These are phyloP conservation scores for Riparia riparia DNA, from an alignment of 2,113 vertebrate genomes.

Conservation along the genomic window DNA sequence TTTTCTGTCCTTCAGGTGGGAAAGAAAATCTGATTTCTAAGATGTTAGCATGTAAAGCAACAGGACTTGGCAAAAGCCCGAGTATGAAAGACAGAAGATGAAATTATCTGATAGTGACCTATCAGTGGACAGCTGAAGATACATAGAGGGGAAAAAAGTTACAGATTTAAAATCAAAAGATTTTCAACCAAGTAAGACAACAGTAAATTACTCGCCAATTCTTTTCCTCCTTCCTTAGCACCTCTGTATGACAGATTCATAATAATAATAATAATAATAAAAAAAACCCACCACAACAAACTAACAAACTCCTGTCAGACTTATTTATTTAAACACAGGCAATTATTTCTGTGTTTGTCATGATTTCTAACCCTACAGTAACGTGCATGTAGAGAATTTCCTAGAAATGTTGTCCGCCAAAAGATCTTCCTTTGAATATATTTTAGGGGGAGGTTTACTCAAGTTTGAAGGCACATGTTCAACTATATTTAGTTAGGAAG, in stretches of 20 bases:
- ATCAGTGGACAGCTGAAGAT: background rate
- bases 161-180: background rate
- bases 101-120: background rate
- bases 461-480: background rate
- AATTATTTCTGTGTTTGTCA: background rate
- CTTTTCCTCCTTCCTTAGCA: background rate
- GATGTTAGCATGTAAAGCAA: background rate
- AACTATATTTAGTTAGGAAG: background rate
- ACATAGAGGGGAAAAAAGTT: fast-evolving
- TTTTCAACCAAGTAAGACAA: background rate
- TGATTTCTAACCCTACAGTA: background rate
- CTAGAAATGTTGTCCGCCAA: background rate
- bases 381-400: background rate
- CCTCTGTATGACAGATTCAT: background rate
- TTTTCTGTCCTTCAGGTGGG: background rate
- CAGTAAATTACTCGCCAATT: background rate
- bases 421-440: background rate
- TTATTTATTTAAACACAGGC: background rate
- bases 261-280: background rate
- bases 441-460: background rate
- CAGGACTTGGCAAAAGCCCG: background rate
- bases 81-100: background rate
- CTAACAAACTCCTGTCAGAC: background rate
- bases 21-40: background rate
- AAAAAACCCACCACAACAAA: background rate